Percentiles rank a stretch among this genome's conserved stretches.
Evolutionary conservation across 2,113 vertebrate genomes (phyloP).

Genomic region (Sminthopsis crassicaudata): DNA sequence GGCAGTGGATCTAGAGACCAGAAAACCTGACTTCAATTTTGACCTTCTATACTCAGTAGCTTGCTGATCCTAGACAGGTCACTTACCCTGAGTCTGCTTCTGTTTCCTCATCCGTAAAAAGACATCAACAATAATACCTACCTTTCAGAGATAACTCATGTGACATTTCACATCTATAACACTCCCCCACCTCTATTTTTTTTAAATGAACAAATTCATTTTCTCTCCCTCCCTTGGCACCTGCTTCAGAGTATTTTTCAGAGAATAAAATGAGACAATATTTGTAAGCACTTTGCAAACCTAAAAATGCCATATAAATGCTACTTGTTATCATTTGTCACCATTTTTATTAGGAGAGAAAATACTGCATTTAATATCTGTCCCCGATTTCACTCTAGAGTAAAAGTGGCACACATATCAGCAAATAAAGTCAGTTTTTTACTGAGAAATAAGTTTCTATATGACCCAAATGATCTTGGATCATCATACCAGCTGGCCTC

Average conservation of each 20-base stretch:
- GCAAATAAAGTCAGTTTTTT: slow-evolving; percentile 13
- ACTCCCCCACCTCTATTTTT: neutral
- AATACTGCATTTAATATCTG: neutral
- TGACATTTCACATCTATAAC: neutral
- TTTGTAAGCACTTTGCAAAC: neutral
- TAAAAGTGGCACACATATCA: neutral
- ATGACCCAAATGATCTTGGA: slow-evolving; percentile 13
- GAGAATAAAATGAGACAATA: neutral
- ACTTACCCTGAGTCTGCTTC: neutral
- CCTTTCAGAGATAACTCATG: neutral
- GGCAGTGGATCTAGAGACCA: neutral
- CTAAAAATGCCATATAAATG: neutral
- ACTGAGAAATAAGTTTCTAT: slow-evolving; percentile 22
- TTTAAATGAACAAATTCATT: neutral
- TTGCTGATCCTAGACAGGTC: neutral
- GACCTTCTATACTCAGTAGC: neutral
- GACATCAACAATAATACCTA: neutral
- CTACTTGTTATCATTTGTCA: neutral
- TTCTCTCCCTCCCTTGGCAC: neutral
- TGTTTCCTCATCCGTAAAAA: neutral
- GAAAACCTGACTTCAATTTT: neutral
- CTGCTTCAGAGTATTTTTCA: neutral
- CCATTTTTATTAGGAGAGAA: neutral
- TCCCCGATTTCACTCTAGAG: slow-evolving; percentile 15
- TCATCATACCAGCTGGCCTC: neutral